Percentiles rank a stretch among this genome's conserved stretches.
These are phyloP conservation scores for Chrysolina oricalcia DNA, from an alignment of 2,888 invertebrate genomes.

Conservation along the genomic window DNA sequence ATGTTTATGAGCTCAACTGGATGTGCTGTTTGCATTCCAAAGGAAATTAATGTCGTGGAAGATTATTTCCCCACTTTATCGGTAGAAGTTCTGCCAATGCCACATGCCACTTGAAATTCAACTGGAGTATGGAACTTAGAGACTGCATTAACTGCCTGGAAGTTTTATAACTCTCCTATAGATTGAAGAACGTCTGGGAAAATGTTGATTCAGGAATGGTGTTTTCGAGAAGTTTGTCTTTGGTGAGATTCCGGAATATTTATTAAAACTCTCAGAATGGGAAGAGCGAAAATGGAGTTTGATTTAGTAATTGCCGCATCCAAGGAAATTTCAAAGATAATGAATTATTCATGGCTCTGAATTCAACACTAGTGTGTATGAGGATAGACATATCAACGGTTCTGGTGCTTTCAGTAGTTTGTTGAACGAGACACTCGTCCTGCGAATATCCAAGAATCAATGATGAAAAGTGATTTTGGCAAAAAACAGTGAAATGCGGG, in stretches of 20 bases:
- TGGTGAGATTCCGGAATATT: slow-evolving; percentile 11
- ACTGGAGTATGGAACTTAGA: background rate
- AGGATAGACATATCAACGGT: background rate
- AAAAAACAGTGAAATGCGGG: too few species aligned
- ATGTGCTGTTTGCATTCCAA: background rate
- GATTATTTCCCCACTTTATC: background rate
- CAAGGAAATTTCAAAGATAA: background rate
- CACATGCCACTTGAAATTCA: slow-evolving; percentile 14
- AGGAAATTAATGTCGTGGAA: background rate
- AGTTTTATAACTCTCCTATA: slow-evolving; percentile 3
- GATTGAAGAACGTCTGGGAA: slow-evolving; percentile 14
- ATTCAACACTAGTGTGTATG: background rate
- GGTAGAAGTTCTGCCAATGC: background rate
- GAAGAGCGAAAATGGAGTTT: background rate
- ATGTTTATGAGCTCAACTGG: background rate
- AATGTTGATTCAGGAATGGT: slow-evolving; percentile 14
- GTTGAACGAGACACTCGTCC: too few species aligned
- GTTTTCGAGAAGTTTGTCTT: background rate
- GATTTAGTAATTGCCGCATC: slow-evolving; percentile 11
- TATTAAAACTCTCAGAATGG: background rate
- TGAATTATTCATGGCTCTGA: background rate
- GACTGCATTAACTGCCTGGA: slow-evolving; percentile 5
- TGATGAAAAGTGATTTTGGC: too few species aligned
- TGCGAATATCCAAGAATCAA: too few species aligned
- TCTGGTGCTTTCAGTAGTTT: too few species aligned